Evolutionary conservation across 2,888 invertebrate genomes (phyloP), one percentile per base, ranked within the genome.

Genomic region (Cryptus armator): DNA sequence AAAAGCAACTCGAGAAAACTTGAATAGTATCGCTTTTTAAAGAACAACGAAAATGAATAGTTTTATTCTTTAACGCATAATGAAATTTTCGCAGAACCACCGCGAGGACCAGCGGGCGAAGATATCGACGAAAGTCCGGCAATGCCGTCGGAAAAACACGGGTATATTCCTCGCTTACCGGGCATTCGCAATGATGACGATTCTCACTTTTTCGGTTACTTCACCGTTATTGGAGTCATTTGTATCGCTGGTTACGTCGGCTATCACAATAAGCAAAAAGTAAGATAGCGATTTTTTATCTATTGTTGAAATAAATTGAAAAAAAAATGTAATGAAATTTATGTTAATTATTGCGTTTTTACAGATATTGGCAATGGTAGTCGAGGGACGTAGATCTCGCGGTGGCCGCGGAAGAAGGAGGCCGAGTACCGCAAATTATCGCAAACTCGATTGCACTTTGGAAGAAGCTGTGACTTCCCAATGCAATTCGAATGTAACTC

Each of bases 131-230:
- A 84, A 14, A 78, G 12, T 2, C 43, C 66, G 1, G 29, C 37
- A 1, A 19, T 14, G n/a, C 37, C 68, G 3, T 32, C 75, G 24
- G 82, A 79, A 19, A 79, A 71, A 56, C 66, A 1, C 5, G 56
- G 82, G 43, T 83, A 71, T 3, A 46, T 84, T 44, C 72, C 83
- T 37, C 81, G n/a, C 12, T 83, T 84, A 75, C 75, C 72, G 7
- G 76, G 24, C 48, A 74, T 83, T 6, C 87, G 84, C n/a, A 94
- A 95, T 62, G 93, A 94, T 32, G 95, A 95, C 56, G 95, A 96
- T 87, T 95, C 96, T 0, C 96, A 96, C 90, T 96, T 96, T 92
- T 96, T 97, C 92, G 95, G 95, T 1, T 97, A 96, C 91, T 96
- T 97, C 91, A 94, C 96, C 88, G 94, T 96, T 12, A 94, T 96